These are phyloP conservation scores for Sminthurides aquaticus DNA, from an alignment of 2,888 invertebrate genomes.

Conservation along the genomic window DNA sequence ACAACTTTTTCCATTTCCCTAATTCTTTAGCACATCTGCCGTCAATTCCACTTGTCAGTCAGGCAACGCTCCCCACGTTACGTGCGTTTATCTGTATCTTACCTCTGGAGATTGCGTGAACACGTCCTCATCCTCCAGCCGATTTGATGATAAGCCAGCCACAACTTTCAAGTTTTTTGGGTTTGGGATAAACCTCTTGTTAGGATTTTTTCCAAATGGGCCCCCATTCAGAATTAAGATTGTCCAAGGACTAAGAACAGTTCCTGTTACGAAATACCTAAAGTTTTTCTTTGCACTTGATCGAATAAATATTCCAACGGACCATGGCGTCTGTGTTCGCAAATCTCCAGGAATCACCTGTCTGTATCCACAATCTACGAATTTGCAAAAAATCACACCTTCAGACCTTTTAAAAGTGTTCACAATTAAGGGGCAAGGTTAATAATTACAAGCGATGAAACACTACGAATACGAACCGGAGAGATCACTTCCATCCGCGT, in stretches of 20 bases:
- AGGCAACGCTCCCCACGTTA: no score
- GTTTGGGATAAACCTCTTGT: slow-evolving; percentile 1
- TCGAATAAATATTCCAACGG: slow-evolving; percentile 2
- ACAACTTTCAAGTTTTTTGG: slow-evolving; percentile 3
- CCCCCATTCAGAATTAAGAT: slow-evolving; percentile 6
- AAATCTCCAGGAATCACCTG: neutral
- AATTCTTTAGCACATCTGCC: no score
- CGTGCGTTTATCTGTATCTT: no score
- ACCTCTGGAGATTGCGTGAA: slow-evolving; percentile 5
- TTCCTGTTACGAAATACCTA: neutral
- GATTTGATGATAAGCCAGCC: neutral
- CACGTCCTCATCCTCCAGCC: neutral
- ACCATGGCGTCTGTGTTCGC: neutral
- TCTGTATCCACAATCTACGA: slow-evolving; percentile 1
- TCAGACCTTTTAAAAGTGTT: no score
- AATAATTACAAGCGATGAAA: no score
- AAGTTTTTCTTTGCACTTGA: neutral
- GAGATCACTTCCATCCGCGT: no score
- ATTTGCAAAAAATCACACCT: no score
- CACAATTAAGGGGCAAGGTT: no score
- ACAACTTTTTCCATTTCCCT: no score
- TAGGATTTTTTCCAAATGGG: neutral
- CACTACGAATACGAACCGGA: no score
- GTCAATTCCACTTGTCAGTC: no score
- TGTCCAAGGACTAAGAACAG: slow-evolving; percentile 1